Percentiles rank a stretch among this genome's conserved stretches.
Evolutionary conservation across 1,140 invertebrate genomes (phyloP).

Genomic region (Hylaeus anthracinus): DNA sequence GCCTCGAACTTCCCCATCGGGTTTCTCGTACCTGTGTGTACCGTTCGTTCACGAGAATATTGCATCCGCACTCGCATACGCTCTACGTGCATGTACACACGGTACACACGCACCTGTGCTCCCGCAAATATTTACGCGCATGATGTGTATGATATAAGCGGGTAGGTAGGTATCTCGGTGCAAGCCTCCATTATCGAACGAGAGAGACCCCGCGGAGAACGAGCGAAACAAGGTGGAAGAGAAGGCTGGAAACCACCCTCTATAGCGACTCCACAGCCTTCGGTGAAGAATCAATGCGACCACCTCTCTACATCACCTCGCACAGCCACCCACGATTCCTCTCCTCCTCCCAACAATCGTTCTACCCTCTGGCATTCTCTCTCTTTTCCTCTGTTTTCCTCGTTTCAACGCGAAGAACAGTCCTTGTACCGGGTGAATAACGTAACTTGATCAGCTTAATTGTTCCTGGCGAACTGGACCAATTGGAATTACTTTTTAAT

Average conservation of each 20-base stretch:
- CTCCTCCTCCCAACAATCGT: background rate
- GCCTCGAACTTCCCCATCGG: constrained; percentile 15
- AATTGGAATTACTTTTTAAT: too few species aligned
- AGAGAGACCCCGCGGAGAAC: constrained; percentile 10
- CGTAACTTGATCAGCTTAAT: too few species aligned
- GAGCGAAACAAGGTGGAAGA: constrained; percentile 33
- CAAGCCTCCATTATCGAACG: constrained; percentile 66
- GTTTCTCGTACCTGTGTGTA: constrained; percentile 11
- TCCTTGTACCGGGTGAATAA: too few species aligned
- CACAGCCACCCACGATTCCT: constrained; percentile 18
- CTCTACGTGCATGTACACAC: background rate
- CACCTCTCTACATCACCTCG: constrained; percentile 17
- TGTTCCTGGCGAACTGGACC: too few species aligned
- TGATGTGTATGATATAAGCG: constrained; percentile 46
- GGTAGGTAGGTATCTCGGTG: constrained; percentile 60
- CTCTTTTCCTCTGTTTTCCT: background rate
- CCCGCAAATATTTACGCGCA: constrained; percentile 41
- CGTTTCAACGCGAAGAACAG: background rate
- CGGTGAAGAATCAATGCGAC: constrained; percentile 67
- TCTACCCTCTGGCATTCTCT: background rate
- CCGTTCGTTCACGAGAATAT: constrained; percentile 26
- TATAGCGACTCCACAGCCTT: constrained; percentile 39
- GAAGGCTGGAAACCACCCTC: constrained; percentile 46
- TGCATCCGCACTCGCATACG: background rate
- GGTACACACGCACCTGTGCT: background rate